These are phyloP conservation scores for Chloroclystis v-ata DNA, from an alignment of 2,888 invertebrate species.

Conservation along the genomic window DNA sequence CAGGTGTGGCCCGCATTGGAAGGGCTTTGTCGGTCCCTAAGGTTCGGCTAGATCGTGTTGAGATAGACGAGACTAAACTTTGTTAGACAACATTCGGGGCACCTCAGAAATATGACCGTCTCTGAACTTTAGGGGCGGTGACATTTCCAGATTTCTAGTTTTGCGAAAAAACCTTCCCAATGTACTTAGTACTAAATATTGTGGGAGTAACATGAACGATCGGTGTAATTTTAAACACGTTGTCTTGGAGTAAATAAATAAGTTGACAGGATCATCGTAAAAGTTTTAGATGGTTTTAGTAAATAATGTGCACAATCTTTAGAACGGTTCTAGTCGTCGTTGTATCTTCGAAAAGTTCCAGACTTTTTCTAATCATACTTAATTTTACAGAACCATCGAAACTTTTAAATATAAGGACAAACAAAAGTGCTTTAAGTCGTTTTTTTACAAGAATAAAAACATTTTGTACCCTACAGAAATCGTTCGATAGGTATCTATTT, in stretches of 20 bases:
- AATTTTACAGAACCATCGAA: no score
- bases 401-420: no score
- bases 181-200: neutral
- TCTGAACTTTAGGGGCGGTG: constrained; percentile 7
- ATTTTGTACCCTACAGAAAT: no score
- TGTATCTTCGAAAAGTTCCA: no score
- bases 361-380: no score
- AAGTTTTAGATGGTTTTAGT: neutral
- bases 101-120: constrained; percentile 10
- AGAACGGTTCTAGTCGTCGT: no score
- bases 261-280: neutral
- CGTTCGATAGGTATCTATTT: no score
- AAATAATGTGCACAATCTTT: no score
- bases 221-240: neutral
- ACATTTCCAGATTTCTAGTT: constrained; percentile 1
- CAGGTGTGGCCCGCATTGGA: constrained; percentile 30
- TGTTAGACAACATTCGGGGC: neutral
- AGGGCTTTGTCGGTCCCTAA: constrained; percentile 17
- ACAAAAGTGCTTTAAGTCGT: no score
- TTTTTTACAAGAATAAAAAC: no score
- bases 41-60: constrained; percentile 5
- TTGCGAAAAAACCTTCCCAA: neutral
- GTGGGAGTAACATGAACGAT: no score
- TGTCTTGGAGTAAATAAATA: neutral
- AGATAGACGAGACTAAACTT: constrained; percentile 3